A percentile compares a stretch with the other conserved stretches of the same genome.
These are phyloP conservation scores for Lerista edwardsae DNA, from an alignment of 2,797 vertebrate genomes.

Conservation along the genomic window DNA sequence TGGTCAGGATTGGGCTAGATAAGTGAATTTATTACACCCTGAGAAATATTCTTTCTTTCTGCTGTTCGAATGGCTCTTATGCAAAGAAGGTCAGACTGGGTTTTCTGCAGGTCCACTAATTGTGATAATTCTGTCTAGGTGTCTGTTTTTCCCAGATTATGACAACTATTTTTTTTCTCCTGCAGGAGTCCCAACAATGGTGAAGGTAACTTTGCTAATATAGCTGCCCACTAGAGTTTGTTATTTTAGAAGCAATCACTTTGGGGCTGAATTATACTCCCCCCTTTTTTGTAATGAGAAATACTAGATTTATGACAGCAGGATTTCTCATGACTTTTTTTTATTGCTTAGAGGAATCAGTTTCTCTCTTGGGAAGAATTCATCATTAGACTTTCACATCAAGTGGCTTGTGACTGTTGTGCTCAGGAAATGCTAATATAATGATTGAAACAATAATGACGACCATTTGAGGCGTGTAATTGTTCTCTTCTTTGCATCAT, in stretches of 20 bases:
- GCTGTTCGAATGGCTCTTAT: not conserved
- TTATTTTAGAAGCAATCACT: constrained; percentile 64
- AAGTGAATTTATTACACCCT: not conserved
- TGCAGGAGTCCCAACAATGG: constrained; percentile 54
- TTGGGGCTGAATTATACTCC: constrained; percentile 56
- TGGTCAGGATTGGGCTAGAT: too few species aligned
- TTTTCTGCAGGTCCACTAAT: constrained; percentile 24
- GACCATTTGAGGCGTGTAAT: constrained; percentile 56
- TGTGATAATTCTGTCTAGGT: constrained; percentile 30
- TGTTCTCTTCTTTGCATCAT: constrained; percentile 58
- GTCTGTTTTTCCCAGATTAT: constrained; percentile 46
- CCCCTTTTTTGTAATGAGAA: constrained; percentile 63
- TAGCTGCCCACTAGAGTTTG: constrained; percentile 58
- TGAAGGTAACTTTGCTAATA: constrained; percentile 61
- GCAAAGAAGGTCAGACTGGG: not conserved
- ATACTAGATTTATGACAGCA: constrained; percentile 66
- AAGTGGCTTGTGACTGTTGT: constrained; percentile 58
- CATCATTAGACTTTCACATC: constrained; percentile 62
- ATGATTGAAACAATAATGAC: constrained; percentile 58
- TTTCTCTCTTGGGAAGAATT: constrained; percentile 63
- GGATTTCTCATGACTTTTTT: constrained; percentile 64
- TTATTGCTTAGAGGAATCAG: constrained; percentile 68
- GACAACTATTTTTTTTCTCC: constrained; percentile 49
- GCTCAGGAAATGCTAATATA: constrained; percentile 65
- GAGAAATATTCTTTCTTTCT: not conserved